Evolutionary conservation across 1,140 invertebrate genomes (phyloP).

Genomic region (Heliconius hewitsoni): DNA sequence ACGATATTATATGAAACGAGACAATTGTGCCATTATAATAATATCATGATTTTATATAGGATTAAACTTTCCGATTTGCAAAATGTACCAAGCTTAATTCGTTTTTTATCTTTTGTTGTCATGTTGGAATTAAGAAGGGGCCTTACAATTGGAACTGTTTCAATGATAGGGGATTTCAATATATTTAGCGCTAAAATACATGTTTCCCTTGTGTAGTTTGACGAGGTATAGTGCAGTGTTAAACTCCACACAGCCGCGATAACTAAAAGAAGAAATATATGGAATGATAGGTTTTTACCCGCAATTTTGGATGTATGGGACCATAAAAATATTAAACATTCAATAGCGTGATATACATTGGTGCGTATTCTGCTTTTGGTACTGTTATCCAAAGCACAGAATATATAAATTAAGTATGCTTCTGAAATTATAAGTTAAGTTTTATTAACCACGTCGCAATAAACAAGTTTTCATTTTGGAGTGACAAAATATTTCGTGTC

Average conservation of each 20-base stretch:
- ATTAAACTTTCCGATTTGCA: background rate
- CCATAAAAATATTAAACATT: background rate
- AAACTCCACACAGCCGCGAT: too few species aligned
- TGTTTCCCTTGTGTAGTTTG: too few species aligned
- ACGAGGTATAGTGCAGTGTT: too few species aligned
- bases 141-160: too few species aligned
- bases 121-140: too few species aligned
- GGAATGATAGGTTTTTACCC: too few species aligned
- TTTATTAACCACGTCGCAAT: background rate
- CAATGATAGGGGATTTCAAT: too few species aligned
- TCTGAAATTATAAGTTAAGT: conserved; percentile 43
- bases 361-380: background rate
- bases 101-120: too few species aligned
- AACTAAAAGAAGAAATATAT: too few species aligned
- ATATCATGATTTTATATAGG: background rate
- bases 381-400: background rate
- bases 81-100: too few species aligned
- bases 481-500: conserved; percentile 1
- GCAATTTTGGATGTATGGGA: background rate
- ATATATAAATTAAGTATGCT: conserved; percentile 24
- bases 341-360: background rate
- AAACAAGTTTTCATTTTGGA: conserved; percentile 35
- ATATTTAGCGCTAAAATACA: too few species aligned
- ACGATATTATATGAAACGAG: background rate
- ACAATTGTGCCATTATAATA: background rate